These are phyloP conservation scores for Fregata magnificens DNA, from an alignment of 2,113 vertebrate species.

Conservation along the genomic window DNA sequence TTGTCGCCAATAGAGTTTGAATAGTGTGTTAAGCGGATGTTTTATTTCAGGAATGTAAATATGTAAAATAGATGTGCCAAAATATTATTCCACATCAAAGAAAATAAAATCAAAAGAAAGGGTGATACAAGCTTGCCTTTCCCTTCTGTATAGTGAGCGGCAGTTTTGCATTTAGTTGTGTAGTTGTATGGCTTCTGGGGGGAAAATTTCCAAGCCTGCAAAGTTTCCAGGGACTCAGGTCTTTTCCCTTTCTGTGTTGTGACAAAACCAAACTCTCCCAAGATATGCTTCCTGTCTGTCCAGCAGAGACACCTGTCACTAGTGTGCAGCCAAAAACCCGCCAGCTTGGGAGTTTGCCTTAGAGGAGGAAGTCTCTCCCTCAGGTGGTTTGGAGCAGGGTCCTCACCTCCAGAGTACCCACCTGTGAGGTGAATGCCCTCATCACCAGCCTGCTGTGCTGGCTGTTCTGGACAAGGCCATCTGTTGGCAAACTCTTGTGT, in stretches of 20 bases:
- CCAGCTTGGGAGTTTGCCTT: background rate
- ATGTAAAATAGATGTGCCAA: constrained; percentile 16
- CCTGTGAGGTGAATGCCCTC: background rate
- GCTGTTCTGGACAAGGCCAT: background rate
- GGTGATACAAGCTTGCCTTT: background rate
- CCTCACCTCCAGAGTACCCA: background rate
- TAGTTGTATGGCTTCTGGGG: background rate
- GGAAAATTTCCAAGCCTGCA: background rate
- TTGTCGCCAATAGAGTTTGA: background rate
- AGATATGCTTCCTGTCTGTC: rapidly evolving
- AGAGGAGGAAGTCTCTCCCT: background rate
- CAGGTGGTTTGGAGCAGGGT: background rate
- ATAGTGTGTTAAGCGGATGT: background rate
- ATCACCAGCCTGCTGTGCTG: background rate
- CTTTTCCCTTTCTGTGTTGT: background rate
- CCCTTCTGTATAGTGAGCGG: background rate
- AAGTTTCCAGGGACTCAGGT: background rate
- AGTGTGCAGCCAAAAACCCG: background rate
- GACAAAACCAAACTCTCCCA: background rate
- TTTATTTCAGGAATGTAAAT: constrained; percentile 36
- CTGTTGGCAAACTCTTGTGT: background rate
- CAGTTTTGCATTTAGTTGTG: background rate
- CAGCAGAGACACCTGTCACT: background rate
- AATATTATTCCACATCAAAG: too few relatives aligned
- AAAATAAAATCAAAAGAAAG: constrained; percentile 17